Evolutionary conservation across 2,113 vertebrate species (phyloP).

Genomic region (Osmerus mordax): DNA sequence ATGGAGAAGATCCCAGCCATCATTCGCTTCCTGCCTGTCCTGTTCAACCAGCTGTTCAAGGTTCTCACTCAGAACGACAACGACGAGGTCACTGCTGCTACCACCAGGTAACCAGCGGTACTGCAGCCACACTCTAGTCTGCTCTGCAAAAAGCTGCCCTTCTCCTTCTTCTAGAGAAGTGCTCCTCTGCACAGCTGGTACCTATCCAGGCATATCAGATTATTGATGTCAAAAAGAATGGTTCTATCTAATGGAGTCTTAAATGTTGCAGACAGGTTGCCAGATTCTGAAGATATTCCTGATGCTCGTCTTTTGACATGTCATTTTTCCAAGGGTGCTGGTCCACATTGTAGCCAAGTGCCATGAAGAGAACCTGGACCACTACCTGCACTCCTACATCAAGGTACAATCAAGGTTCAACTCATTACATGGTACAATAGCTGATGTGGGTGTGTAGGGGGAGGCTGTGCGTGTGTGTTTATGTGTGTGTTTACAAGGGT

Average conservation of each 20-base stretch:
- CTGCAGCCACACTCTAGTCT: not conserved
- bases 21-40: slow-evolving; percentile 91
- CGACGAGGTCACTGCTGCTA: slow-evolving; percentile 82
- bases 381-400: slow-evolving; percentile 87
- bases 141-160: too few relatives aligned
- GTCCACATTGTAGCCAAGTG: slow-evolving; percentile 90
- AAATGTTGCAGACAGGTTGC: not conserved
- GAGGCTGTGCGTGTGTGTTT: slow-evolving; percentile 9
- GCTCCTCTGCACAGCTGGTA: too few relatives aligned
- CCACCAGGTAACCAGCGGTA: slow-evolving; percentile 81
- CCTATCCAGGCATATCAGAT: too few relatives aligned
- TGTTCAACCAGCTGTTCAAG: slow-evolving; percentile 94
- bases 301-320: not conserved
- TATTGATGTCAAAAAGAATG: too few relatives aligned
- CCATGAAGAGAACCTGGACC: slow-evolving; percentile 89
- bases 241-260: too few relatives aligned
- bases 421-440: not conserved
- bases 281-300: not conserved
- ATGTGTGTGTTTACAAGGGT: slow-evolving; percentile 11
- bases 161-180: too few relatives aligned
- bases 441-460: not conserved
- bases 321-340: slow-evolving; percentile 79
- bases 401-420: slow-evolving; percentile 69
- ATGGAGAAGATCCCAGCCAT: slow-evolving; percentile 94
- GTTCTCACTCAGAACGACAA: slow-evolving; percentile 87